Conservation (phyloP, 2,113 vertebrate species). For the Triplophysa dalaica region DNA sequence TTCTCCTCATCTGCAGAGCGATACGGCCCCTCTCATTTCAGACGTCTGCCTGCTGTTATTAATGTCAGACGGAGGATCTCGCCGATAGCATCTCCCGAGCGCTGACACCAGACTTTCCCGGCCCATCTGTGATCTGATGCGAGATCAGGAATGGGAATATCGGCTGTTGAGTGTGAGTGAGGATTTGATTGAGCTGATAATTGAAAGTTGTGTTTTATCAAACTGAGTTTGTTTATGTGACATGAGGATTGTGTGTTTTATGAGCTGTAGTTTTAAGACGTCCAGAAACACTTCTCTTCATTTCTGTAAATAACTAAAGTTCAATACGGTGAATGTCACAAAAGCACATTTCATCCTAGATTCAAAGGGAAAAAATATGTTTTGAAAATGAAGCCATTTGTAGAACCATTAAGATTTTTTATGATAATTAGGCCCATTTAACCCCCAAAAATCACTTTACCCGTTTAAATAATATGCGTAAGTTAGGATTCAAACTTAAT, state of each 20-base stretch:
- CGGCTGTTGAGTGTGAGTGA: constrained; percentile 6
- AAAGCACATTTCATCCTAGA: not conserved
- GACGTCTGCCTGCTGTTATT: constrained; percentile 48
- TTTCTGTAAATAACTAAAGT: not conserved
- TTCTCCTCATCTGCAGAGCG: constrained; percentile 49
- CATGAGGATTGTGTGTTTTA: not conserved
- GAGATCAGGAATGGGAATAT: constrained; percentile 45
- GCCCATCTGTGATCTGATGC: constrained; percentile 45
- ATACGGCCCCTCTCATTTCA: constrained; percentile 49
- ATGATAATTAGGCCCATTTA: not conserved
- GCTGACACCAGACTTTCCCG: constrained; percentile 44
- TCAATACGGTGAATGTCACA: not conserved
- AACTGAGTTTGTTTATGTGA: not conserved
- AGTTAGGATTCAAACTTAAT: too few species aligned
- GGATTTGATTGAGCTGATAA: constrained; percentile 27
- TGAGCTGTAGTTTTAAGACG: not conserved
- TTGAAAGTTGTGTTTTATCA: constrained; percentile 16
- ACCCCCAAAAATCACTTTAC: not conserved
- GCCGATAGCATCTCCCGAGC: constrained; percentile 49
- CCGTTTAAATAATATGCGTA: too few species aligned
- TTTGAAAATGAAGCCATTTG: not conserved
- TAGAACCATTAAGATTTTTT: too few species aligned
- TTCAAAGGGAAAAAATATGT: too few species aligned
- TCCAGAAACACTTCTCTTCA: not conserved
- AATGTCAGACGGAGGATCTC: constrained; percentile 52